Percentiles rank a stretch among this genome's conserved stretches.
These are phyloP conservation scores for Clusia tigrina DNA, from an alignment of 2,888 invertebrate species.

Conservation along the genomic window DNA sequence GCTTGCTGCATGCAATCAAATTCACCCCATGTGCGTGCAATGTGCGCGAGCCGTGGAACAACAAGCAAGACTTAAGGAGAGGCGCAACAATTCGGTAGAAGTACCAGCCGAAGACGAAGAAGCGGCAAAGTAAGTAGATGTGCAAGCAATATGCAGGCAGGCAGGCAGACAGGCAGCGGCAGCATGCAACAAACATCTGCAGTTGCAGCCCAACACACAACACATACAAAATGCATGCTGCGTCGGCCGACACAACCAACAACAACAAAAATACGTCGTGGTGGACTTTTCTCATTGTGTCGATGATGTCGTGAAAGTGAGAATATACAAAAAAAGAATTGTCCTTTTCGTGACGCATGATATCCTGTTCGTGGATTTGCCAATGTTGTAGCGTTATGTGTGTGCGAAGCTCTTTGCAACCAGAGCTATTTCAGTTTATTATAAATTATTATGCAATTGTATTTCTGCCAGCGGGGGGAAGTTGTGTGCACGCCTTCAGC, in stretches of 20 bases:
- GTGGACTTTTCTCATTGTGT: not conserved
- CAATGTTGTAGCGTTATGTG: too few relatives aligned
- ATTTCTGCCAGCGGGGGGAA: too few relatives aligned
- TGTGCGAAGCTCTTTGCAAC: too few relatives aligned
- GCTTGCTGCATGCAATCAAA: not conserved
- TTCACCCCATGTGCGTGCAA: not conserved
- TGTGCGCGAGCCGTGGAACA: not conserved
- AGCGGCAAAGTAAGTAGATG: not conserved
- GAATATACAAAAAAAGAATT: too few relatives aligned
- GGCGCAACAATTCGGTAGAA: not conserved
- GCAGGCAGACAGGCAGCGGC: not conserved
- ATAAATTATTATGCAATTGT: too few relatives aligned
- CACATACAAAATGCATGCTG: too few relatives aligned
- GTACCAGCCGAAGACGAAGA: not conserved
- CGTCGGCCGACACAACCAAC: too few relatives aligned
- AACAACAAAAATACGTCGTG: not conserved
- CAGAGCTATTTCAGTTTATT: too few relatives aligned
- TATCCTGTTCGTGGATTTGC: too few relatives aligned
- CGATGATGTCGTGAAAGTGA: too few relatives aligned
- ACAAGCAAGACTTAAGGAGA: not conserved
- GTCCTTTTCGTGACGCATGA: not conserved
- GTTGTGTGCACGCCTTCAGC: too few relatives aligned
- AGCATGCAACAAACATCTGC: constrained; percentile 10
- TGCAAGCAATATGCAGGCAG: not conserved
- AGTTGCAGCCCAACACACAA: not conserved